Evolutionary conservation across 2,888 invertebrate genomes (phyloP).

Genomic region (Leptopilina myrica): DNA sequence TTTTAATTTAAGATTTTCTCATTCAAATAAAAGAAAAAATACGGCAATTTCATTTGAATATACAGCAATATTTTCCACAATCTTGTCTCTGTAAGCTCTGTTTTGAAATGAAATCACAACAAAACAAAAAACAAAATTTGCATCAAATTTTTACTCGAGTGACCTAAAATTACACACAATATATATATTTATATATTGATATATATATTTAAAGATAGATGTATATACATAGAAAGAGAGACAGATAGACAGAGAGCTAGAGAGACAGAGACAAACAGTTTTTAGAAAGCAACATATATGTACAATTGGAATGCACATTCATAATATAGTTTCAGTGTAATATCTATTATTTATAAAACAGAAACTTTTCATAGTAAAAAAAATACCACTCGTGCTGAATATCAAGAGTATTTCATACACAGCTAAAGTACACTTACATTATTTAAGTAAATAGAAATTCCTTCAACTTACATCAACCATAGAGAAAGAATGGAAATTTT

Average conservation of each 20-base stretch:
- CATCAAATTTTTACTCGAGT: conserved; percentile 23
- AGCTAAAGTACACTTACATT: neutral
- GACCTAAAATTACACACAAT: conserved; percentile 31
- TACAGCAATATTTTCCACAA: neutral
- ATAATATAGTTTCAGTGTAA: conserved; percentile 42
- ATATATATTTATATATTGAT: neutral
- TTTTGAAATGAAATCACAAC: conserved; percentile 9
- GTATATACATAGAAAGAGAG: conserved; percentile 44
- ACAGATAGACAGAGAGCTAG: conserved; percentile 39
- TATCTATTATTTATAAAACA: conserved; percentile 41
- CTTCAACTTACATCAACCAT: neutral
- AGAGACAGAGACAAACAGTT: conserved; percentile 23
- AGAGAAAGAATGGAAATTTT: neutral
- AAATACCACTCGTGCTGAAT: conserved; percentile 39
- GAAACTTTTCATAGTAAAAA: conserved; percentile 27
- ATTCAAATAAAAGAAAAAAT: neutral
- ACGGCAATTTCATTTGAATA: neutral
- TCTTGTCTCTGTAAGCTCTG: conserved; percentile 14
- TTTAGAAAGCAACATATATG: conserved; percentile 47
- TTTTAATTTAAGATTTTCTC: neutral
- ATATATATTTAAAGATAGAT: conserved; percentile 35
- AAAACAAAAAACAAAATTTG: conserved; percentile 8
- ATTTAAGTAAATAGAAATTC: neutral
- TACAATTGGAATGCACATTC: conserved; percentile 26
- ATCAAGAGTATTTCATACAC: neutral